These are phyloP conservation scores for Drosophila kurseongensis DNA, from an alignment of 1,140 invertebrate genomes.

Conservation along the genomic window DNA sequence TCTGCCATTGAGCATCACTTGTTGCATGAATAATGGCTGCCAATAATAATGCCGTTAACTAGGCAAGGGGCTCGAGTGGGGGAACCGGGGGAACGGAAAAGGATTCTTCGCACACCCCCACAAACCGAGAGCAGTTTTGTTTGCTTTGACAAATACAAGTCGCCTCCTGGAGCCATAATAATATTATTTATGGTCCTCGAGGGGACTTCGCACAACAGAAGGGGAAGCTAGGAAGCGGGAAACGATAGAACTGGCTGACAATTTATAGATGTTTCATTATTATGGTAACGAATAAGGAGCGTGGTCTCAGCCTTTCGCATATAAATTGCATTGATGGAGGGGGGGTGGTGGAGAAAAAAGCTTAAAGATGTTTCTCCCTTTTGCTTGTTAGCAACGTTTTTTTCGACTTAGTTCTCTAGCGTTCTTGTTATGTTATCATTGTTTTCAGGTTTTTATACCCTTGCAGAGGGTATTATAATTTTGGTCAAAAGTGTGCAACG, in stretches of 20 bases:
- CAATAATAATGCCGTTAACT: constrained; percentile 50
- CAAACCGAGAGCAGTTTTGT: constrained; percentile 49
- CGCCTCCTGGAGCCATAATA: constrained; percentile 76
- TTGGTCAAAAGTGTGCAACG: no score
- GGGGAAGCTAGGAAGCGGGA: background rate
- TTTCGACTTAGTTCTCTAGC: background rate
- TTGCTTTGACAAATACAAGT: constrained; percentile 78
- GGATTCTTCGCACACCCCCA: constrained; percentile 15
- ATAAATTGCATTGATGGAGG: constrained; percentile 38
- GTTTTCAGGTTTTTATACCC: constrained; percentile 51
- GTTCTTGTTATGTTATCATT: constrained; percentile 35
- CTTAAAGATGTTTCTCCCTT: constrained; percentile 26
- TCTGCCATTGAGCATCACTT: constrained; percentile 46
- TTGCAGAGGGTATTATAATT: no score
- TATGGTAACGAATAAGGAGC: constrained; percentile 22
- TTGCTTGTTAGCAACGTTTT: constrained; percentile 60
- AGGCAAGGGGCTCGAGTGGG: background rate
- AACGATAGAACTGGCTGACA: constrained; percentile 38
- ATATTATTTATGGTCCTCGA: constrained; percentile 73
- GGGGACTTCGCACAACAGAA: constrained; percentile 5
- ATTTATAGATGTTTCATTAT: constrained; percentile 71
- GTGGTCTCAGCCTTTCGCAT: constrained; percentile 16
- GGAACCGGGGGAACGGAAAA: background rate
- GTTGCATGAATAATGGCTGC: constrained; percentile 70
- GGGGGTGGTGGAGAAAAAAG: constrained; percentile 22